Evolutionary conservation across 2,888 invertebrate species (phyloP), one percentile per base, ranked within the genome.

Genomic region (Eupelmus urozonus): DNA sequence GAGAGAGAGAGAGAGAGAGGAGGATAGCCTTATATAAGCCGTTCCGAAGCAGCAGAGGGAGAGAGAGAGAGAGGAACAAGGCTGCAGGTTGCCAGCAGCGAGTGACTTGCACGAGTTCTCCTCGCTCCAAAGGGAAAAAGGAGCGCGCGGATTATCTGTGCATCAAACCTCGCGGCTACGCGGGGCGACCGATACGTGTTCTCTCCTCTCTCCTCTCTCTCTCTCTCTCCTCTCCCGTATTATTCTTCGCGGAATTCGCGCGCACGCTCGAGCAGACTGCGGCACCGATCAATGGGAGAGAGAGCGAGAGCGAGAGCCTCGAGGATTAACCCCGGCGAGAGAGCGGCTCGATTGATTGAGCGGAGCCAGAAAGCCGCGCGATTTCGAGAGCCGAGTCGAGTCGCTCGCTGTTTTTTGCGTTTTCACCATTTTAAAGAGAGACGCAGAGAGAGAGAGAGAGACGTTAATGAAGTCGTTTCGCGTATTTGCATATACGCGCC

Each of bases 131-230:
- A 71, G 62, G 78, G 65, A 59, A 51, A 29, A 40, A 27, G 27
- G 57, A 67, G 23, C 62, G 18, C 63, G 63, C 55, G 85, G 83
- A 84, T 84, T 84, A 85, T 85, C 85, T 83, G 83, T 81, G 82
- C 83, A 85, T 85, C 84, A 84, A 85, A 85, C 82, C 84, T 85
- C 82, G 83, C 83, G 84, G 78, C 78, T 55, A 69, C 69, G 42
- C 69, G n/a, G 40, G 76, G 85, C 85, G 84, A 85, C 83, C 84
- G 84, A 85, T 85, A 85, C 84, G 81, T 82, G 85, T 85, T 84
- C 84, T n/a, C n/a, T n/a, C n/a, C n/a, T n/a, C n/a, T n/a, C n/a
- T n/a, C n/a, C n/a, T n/a, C n/a, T n/a, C n/a, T n/a, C n/a, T n/a
- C n/a, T n/a, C n/a, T n/a, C n/a, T 3, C 34, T 34, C 5, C 9